Conservation (phyloP, 2,113 vertebrate genomes). For the Oncorhynchus clarkii region DNA sequence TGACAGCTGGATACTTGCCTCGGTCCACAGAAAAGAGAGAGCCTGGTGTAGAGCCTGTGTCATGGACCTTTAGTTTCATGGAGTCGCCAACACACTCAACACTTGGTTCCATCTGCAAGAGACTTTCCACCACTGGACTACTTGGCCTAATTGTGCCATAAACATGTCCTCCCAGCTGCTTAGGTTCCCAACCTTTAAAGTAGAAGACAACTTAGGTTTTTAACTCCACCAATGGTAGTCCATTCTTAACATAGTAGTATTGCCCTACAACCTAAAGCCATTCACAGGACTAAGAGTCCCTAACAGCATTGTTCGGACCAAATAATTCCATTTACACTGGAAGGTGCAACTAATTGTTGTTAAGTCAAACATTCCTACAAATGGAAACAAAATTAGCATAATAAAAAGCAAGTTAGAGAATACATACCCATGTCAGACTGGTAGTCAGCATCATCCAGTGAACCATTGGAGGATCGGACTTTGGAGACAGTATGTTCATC, state of each 20-base stretch:
- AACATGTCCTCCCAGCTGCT: background rate
- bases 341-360: background rate
- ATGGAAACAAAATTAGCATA: background rate
- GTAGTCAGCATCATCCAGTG: constrained; percentile 42
- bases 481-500: background rate
- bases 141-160: background rate
- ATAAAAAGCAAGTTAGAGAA: background rate
- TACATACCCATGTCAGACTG: constrained; percentile 64
- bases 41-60: constrained; percentile 27
- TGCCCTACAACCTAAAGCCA: no score
- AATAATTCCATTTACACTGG: background rate
- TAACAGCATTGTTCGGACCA: background rate
- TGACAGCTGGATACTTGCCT: constrained; percentile 24
- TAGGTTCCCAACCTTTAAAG: constrained; percentile 45
- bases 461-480: background rate
- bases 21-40: constrained; percentile 59
- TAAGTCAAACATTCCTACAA: background rate
- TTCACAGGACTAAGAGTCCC: no score
- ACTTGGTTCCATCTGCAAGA: constrained; percentile 62
- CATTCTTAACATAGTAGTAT: background rate
- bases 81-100: constrained; percentile 65
- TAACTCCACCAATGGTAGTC: background rate
- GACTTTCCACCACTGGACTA: constrained; percentile 26
- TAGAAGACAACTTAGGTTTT: background rate
- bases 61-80: constrained; percentile 65